Conservation (phyloP, 1,140 invertebrate species). For the Orchesella cincta region DNA sequence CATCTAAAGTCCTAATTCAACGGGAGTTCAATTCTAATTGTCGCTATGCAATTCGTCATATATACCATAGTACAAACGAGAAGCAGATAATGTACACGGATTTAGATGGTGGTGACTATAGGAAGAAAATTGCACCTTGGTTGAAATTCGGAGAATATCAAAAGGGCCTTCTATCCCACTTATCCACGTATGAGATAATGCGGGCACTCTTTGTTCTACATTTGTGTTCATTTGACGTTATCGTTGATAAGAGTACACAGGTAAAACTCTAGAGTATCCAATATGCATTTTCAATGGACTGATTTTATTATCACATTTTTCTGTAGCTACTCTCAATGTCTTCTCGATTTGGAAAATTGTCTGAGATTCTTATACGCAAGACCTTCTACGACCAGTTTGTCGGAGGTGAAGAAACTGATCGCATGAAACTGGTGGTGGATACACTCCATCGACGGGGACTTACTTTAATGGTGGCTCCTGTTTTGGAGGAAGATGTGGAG, state of each 20-base stretch:
- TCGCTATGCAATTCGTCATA: no score
- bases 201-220: constrained; percentile 51
- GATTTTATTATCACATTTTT: not conserved
- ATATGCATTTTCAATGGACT: no score
- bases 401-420: constrained; percentile 52
- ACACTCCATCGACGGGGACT: constrained; percentile 51
- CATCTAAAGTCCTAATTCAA: no score
- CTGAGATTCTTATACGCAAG: constrained; percentile 47
- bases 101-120: no score
- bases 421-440: constrained; percentile 50
- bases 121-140: constrained; percentile 44
- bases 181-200: constrained; percentile 50
- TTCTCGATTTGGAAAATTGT: constrained; percentile 50
- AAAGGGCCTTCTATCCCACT: constrained; percentile 43
- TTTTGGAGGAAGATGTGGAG: constrained; percentile 56
- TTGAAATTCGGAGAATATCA: constrained; percentile 45
- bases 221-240: constrained; percentile 52
- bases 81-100: no score
- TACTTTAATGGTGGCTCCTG: constrained; percentile 56
- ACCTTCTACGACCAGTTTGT: constrained; percentile 56
- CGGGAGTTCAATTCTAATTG: no score
- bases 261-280: no score
- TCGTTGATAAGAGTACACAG: constrained; percentile 53
- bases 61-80: no score
- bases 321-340: constrained; percentile 52